Evolutionary conservation across 2,888 invertebrate species (phyloP), one percentile per base, ranked within the genome.

Genomic region (Drymonia ruficornis): DNA sequence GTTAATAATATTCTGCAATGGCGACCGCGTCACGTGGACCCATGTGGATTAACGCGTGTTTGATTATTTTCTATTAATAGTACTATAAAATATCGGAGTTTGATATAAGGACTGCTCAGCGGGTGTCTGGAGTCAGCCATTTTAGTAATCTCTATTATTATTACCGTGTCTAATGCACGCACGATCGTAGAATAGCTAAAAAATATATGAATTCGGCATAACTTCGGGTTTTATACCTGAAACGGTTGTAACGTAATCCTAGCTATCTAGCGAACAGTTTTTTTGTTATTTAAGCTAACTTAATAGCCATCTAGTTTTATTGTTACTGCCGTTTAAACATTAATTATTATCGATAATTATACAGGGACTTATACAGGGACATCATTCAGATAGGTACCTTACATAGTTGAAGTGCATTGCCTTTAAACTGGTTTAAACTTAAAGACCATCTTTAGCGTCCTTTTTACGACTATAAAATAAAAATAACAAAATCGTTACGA

Each of bases 41-140:
- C 81, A 82, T 84, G 82, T 79, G 80, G 81, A 79, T 79, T 76
- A 80, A 77, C 83, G 78, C 80, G 81, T 81, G 84, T 84, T 83
- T 84, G 81, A 84, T 87, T 84, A 73, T 80, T 78, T 74, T 79
- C 87, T 89, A 90, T 86, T 82, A 86, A 87, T 90, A 90, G 83
- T 72, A 72, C 50, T 49, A 58, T 59, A 55, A 72, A 82, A 83
- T 84, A 66, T 57, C 59, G 54, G 74, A 78, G 81, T 74, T 78
- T 74, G 79, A 70, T 79, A 75, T 74, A 74, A 80, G 78, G 78
- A 81, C 79, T 75, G 75, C 83, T 78, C 84, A 68, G 83, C 82
- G 84, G 81, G 83, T 83, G 80, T 83, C 84, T 64, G 57, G 55
- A 53, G 58, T 55, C 53, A 61, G 59, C 61, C 61, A 56, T 46